Evolutionary conservation across 2,888 invertebrate species (phyloP).

Genomic region (Apamea sordens): DNA sequence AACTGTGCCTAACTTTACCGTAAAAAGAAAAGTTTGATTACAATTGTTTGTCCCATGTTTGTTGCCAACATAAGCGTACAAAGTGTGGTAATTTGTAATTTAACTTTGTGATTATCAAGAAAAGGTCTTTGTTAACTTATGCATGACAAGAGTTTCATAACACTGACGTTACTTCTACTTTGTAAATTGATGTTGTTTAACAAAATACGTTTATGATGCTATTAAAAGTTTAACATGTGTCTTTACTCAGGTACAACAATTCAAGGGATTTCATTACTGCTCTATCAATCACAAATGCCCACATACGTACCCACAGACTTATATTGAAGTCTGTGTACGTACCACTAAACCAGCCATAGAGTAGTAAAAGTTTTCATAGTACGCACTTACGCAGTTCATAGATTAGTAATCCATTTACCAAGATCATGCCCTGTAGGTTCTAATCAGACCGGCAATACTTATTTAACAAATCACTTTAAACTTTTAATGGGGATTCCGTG

Average conservation of each 20-base stretch:
- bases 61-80: conserved; percentile 29
- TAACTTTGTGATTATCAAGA: conserved; percentile 58
- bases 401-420: conserved; percentile 39
- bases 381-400: conserved; percentile 20
- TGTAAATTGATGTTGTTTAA: conserved; percentile 16
- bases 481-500: conserved; percentile 58
- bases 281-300: background rate
- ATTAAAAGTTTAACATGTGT: background rate
- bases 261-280: background rate
- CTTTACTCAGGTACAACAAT: background rate
- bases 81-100: conserved; percentile 56
- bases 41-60: conserved; percentile 57
- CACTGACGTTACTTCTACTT: conserved; percentile 3
- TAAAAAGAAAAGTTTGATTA: conserved; percentile 60
- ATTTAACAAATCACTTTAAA: conserved; percentile 61
- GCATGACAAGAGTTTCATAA: conserved; percentile 32
- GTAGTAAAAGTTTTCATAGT: conserved; percentile 29
- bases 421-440: conserved; percentile 37
- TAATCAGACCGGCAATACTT: conserved; percentile 54
- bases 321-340: no score
- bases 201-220: background rate
- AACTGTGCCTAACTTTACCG: conserved; percentile 14
- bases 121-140: conserved; percentile 38
- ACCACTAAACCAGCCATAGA: background rate
- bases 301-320: background rate